Conservation (phyloP, 2,888 invertebrate species). For the Drosophila lutescens region DNA sequence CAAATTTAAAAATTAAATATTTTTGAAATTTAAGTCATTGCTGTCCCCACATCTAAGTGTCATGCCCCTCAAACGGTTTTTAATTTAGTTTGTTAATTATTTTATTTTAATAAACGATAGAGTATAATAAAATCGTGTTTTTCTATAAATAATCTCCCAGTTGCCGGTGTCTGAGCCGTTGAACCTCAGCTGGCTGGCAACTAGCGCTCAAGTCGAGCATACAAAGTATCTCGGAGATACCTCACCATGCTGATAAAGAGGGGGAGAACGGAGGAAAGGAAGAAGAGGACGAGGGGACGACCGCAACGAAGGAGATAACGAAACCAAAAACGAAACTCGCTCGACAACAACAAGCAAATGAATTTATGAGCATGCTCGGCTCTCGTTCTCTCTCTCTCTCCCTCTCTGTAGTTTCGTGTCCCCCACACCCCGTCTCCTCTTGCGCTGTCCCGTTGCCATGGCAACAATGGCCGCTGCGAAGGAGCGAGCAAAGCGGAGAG, state of each 20-base stretch:
- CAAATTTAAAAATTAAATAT: no score
- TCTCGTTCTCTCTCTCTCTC: slow-evolving; percentile 25
- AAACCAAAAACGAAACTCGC: slow-evolving; percentile 54
- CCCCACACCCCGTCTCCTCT: neutral
- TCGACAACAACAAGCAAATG: slow-evolving; percentile 53
- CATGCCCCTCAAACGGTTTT: no score
- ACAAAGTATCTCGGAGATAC: slow-evolving; percentile 48
- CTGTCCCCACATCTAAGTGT: no score
- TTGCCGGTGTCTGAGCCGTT: slow-evolving; percentile 44
- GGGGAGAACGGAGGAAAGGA: neutral
- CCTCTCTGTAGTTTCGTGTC: neutral
- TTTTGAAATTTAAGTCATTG: no score
- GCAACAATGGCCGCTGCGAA: slow-evolving; percentile 76
- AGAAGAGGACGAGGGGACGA: slow-evolving; percentile 9
- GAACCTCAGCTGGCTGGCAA: slow-evolving; percentile 52
- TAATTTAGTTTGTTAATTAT: no score
- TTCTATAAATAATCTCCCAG: neutral
- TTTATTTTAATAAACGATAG: neutral
- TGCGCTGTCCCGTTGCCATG: slow-evolving; percentile 63
- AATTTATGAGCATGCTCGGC: slow-evolving; percentile 69
- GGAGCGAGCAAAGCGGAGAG: slow-evolving; percentile 65
- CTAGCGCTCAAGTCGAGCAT: slow-evolving; percentile 28
- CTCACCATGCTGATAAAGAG: neutral
- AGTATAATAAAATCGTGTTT: neutral
- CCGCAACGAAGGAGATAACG: slow-evolving; percentile 53